Conservation (phyloP, 2,113 vertebrate genomes). For the Panthera uncia region DNA sequence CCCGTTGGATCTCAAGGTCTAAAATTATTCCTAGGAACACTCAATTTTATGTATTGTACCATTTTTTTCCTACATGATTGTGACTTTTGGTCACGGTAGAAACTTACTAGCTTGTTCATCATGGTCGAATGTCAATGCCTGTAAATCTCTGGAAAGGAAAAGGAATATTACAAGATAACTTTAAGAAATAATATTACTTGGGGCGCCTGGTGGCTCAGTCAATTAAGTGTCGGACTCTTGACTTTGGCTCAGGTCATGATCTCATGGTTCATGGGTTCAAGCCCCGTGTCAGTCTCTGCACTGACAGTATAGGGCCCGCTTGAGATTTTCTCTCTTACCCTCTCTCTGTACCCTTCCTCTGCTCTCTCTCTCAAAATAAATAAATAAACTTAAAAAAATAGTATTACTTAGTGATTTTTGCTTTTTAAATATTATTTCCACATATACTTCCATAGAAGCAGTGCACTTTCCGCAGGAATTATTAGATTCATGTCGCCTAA, state of each 20-base stretch:
- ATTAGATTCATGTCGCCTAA: background rate
- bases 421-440: background rate
- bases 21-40: background rate
- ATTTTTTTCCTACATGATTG: background rate
- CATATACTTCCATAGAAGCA: background rate
- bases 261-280: too few relatives aligned
- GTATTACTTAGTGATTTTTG: background rate
- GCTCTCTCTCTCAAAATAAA: too few relatives aligned
- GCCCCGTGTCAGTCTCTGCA: too few relatives aligned
- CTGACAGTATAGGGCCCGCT: too few relatives aligned
- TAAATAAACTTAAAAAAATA: background rate
- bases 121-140: background rate
- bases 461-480: background rate
- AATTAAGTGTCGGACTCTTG: too few relatives aligned
- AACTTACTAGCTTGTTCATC: background rate
- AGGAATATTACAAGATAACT: background rate
- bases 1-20: background rate
- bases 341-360: too few relatives aligned
- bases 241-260: too few relatives aligned
- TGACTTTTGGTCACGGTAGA: background rate
- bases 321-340: too few relatives aligned
- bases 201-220: too few relatives aligned
- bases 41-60: background rate
- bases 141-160: background rate
- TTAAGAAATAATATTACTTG: background rate